Conservation (phyloP, 2,113 vertebrate species). For the Panthera tigris region DNA sequence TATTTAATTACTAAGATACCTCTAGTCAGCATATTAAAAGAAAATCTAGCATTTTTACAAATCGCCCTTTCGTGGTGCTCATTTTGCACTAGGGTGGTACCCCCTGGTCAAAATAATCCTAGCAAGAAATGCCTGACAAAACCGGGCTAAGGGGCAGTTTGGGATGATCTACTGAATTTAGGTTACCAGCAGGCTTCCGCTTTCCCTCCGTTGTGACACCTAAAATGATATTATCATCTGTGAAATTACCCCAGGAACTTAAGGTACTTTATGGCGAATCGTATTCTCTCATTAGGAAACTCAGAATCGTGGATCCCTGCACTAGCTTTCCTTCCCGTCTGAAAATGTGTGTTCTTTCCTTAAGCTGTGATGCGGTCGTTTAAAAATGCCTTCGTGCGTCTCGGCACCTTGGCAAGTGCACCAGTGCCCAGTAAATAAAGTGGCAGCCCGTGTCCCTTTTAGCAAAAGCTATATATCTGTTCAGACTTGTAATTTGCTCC, state of each 20-base stretch:
- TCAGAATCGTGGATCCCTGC: background rate
- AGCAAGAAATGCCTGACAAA: background rate
- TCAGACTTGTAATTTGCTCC: slow-evolving; percentile 91
- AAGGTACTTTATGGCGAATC: background rate
- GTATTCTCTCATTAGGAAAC: slow-evolving; percentile 58
- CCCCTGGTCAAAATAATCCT: background rate
- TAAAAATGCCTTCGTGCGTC: slow-evolving; percentile 79
- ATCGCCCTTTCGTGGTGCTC: background rate
- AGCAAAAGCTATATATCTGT: slow-evolving; percentile 92
- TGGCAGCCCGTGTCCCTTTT: slow-evolving; percentile 88
- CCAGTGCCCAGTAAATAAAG: slow-evolving; percentile 90
- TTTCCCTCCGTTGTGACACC: slow-evolving; percentile 72
- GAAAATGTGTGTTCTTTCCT: slow-evolving; percentile 74
- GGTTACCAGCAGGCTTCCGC: slow-evolving; percentile 78
- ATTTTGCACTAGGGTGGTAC: background rate
- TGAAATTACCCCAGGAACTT: slow-evolving; percentile 80
- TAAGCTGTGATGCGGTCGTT: slow-evolving; percentile 62
- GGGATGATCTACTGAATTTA: slow-evolving; percentile 80
- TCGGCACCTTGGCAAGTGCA: slow-evolving; percentile 81
- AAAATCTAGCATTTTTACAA: background rate
- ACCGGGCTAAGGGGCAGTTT: slow-evolving; percentile 73
- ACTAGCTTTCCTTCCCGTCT: background rate
- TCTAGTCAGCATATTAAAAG: background rate
- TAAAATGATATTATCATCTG: slow-evolving; percentile 84
- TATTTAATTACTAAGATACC: background rate